Base-by-base conservation (phyloP, 2,797 vertebrate genomes). In the Odontamblyopus rebecca region DNA sequence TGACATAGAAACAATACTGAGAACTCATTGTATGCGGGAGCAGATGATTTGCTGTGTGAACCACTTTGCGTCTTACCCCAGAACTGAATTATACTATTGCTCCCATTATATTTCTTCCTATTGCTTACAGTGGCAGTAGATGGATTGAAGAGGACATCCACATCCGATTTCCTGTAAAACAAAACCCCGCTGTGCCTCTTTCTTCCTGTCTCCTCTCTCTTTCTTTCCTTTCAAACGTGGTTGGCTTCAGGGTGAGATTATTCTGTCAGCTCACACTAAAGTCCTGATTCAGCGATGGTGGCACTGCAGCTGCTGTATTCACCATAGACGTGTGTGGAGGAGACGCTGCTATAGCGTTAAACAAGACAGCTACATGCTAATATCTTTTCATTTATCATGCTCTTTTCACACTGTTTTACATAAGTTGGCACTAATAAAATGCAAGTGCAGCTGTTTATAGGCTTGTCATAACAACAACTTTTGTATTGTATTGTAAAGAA, bases 271-370 rank as follows among this genome's bases (percentile, higher is more conserved):
- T 78, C 72, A 59, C 74, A 71, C 73, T 77, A 72, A 82, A 85
- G 73, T 80, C 78, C 84, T 90, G 84, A 85, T 81, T 88, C 87
- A 89, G 87, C 85, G 77, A 56, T 81, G 80, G 78, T 82, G 84
- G 80, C 79, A 74, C 73, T 76, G 82, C 72, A 70, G 61, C 72
- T 68, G 64, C 51, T 68, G 64, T 57, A 72, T 85, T 67, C 75
- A 71, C 75, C 71, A 75, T 79, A 69, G 78, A 88, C 86, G 75
- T 64, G 71, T 63, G 75, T 63, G 65, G 70, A 56, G 8, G 38
- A 72, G 68, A 32, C 18, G 71, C 66, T 57, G 12, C 70, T 67
- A 9, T 44, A 69, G 65, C 72, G 26, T 66, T 16, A 18, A 50
- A 18, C 26, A 23, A 27, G 23, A 13, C 44, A 29, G 44, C 41